phyloP scores from a whole-genome alignment of 2,797 vertebrate genomes.

The Rhabdophis nuchalis region DNA sequence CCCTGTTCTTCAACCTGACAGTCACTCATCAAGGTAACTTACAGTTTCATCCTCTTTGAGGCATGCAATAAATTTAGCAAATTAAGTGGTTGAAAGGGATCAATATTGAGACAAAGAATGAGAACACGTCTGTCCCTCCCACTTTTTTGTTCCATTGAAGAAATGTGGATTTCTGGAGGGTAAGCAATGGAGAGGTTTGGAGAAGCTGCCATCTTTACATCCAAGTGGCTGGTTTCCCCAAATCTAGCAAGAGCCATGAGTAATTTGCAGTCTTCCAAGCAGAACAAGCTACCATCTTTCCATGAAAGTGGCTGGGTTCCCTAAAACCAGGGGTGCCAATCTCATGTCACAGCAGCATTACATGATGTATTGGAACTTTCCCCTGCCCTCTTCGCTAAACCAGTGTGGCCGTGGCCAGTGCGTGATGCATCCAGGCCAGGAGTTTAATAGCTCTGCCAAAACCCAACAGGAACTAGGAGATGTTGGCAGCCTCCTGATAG shows the following conservation, averaged over 20 bases:
- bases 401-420: too few relatives aligned
- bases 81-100: neutral
- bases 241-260: neutral
- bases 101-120: too few relatives aligned
- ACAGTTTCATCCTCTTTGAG: neutral
- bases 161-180: neutral
- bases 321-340: neutral
- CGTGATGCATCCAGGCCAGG: too few relatives aligned
- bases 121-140: neutral
- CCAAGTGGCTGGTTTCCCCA: neutral
- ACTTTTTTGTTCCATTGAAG: neutral
- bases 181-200: neutral
- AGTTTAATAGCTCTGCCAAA: neutral
- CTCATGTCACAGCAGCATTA: too few relatives aligned
- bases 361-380: too few relatives aligned
- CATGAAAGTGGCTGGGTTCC: neutral
- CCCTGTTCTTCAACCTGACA: neutral
- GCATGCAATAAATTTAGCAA: neutral
- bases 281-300: neutral
- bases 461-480: neutral
- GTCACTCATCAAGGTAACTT: neutral
- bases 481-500: neutral
- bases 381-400: too few relatives aligned
- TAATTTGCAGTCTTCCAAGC: neutral
- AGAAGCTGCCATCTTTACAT: neutral